Percentiles rank a stretch among this genome's conserved stretches.
These are phyloP conservation scores for Teleogryllus occipitalis DNA, from an alignment of 1,140 invertebrate species.

Conservation along the genomic window DNA sequence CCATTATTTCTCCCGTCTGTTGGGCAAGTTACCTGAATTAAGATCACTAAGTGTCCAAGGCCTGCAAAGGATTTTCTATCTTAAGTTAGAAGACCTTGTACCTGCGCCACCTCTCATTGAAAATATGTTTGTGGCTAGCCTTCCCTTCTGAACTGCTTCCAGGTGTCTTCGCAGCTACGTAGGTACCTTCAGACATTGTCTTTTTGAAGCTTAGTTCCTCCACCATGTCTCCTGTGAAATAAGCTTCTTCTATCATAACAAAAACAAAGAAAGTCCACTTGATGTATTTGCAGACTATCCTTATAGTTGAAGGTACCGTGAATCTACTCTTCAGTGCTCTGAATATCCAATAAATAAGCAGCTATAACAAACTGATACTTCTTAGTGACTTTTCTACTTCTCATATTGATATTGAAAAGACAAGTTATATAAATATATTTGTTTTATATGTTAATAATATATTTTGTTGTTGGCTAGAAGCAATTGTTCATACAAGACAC, in stretches of 20 bases:
- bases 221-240: not conserved
- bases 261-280: not conserved
- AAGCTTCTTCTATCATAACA: not conserved
- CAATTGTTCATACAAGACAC: not conserved
- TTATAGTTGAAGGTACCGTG: not conserved
- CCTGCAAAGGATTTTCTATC: conserved; percentile 86
- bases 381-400: not conserved
- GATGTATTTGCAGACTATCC: not conserved
- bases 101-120: conserved; percentile 87
- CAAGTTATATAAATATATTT: not conserved
- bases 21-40: conserved; percentile 85
- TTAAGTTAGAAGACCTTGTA: conserved; percentile 86
- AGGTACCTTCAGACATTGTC: conserved; percentile 1
- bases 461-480: not conserved
- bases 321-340: not conserved
- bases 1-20: conserved; percentile 84
- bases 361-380: not conserved
- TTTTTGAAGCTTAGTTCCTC: not conserved
- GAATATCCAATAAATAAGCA: not conserved
- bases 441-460: not conserved
- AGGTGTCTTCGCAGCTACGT: not conserved
- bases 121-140: conserved; percentile 87
- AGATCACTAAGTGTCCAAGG: conserved; percentile 86
- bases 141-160: conserved; percentile 68
- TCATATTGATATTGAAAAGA: not conserved